Evolutionary conservation across 2,888 invertebrate genomes (phyloP), one percentile per base, ranked within the genome.

Genomic region (Hyles lineata): DNA sequence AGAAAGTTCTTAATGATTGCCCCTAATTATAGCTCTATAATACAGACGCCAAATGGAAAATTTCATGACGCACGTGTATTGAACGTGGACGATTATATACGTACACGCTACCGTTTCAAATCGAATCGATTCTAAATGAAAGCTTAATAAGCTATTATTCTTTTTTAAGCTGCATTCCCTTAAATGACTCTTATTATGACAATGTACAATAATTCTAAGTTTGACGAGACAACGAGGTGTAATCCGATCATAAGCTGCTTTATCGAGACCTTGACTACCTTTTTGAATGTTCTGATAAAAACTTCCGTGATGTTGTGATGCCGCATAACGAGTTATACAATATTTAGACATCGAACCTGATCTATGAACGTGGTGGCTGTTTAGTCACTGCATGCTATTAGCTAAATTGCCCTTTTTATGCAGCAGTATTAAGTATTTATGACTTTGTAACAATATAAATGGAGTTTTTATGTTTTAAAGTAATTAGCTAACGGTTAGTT

Each of bases 221-320:
- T 67, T 50, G 15, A 50, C 17, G 21, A n/a, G 43, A 21, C 8
- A 23, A 50, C 43, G 63, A 21, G 1, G 7, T 19, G 23, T 17
- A 21, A 23, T 43, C 15, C 5, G 55, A 15, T 43, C 43, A 50
- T 17, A 67, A 23, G 1, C 21, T 23, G 23, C 43, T 43, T 23
- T 23, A 67, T 55, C 55, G 55, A 50, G 50, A 50, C 67, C 67
- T 50, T 67, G 67, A 50, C 23, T 17, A 23, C 23, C 21, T 23
- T 15, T 50, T 67, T 3, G 50, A 23, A 67, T 50, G 23, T 43
- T 67, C 25, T 67, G 50, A 23, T 50, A 43, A 50, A 43, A 67
- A 21, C 43, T 43, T 67, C 43, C 50, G 43, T 23, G 50, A 50
- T 67, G 43, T 17, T 15, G 15, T 21, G 35, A 23, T 67, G 23